Base-by-base conservation (phyloP, 2,888 invertebrate species). In the Drosophila fulvimacula region DNA sequence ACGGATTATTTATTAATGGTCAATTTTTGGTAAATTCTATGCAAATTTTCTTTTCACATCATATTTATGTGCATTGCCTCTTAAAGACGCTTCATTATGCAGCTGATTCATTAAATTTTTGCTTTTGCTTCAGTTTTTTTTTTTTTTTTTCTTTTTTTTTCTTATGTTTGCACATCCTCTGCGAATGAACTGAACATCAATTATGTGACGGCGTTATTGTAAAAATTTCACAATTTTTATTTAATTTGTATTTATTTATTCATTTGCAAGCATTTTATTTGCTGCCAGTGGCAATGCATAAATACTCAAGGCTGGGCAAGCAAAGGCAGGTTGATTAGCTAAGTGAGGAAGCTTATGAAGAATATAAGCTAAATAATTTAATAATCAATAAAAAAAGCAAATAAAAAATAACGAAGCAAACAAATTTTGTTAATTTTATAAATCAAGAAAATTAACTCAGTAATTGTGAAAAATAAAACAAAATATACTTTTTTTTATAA, bases 181-280 rank as follows among this genome's bases (percentile, higher is more conserved):
- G 11, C 46, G 49, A 27, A 17, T 46, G 49, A 51, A 30, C 55
- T 24, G 42, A 15, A 51, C 68, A 77, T 73, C 80, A 69, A 74
- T 80, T 79, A 77, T 74, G 65, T 68, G 63, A 32, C 60, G 60
- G 60, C 51, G 65, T 70, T 78, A 60, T 69, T 69, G 67, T 68
- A 56, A 42, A 39, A 67, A 68, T 62, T 69, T 63, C 46, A 63
- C 73, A 73, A 69, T 76, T 82, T 82, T 78, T 62, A 76, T 85
- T 82, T 82, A 82, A 82, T 80, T 78, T 70, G 62, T 60, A 73
- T 76, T 82, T 61, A 82, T 70, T 80, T 80, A 85, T 82, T 78
- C 73, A 80, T 80, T 70, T 63, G 76, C 72, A 48, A 66, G 61
- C 61, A 61, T 61, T 81, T 80, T 72, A 75, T 73, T 75, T 53